Conservation (phyloP, 2,888 invertebrate species). For the Leucophenga maculata region DNA sequence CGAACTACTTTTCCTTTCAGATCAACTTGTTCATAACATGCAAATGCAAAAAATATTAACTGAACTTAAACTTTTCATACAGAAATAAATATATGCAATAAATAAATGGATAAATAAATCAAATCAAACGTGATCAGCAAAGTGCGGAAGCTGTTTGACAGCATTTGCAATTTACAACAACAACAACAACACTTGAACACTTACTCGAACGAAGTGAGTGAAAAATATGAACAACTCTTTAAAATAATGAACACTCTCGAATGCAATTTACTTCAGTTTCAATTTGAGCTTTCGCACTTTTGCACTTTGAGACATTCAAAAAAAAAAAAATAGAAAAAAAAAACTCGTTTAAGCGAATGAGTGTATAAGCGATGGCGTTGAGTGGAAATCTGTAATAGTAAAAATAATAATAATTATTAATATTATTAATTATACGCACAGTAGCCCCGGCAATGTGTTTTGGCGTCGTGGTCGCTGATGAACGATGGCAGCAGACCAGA, state of each 20-base stretch:
- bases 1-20: no score
- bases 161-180: slow-evolving; percentile 40
- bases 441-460: slow-evolving; percentile 24
- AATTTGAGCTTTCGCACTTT: neutral
- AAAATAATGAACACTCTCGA: slow-evolving; percentile 14
- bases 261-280: neutral
- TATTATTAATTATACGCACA: slow-evolving; percentile 61
- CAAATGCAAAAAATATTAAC: no score
- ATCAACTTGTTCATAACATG: no score
- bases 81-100: slow-evolving; percentile 11
- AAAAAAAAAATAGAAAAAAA: no score
- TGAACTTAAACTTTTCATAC: no score
- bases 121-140: slow-evolving; percentile 30
- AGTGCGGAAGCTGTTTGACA: slow-evolving; percentile 61
- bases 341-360: slow-evolving; percentile 20
- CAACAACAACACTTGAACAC: slow-evolving; percentile 42
- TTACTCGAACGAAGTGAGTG: slow-evolving; percentile 20
- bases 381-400: neutral
- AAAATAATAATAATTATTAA: slow-evolving; percentile 23
- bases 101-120: slow-evolving; percentile 6
- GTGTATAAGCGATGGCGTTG: neutral
- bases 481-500: slow-evolving; percentile 1
- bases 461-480: slow-evolving; percentile 15
- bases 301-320: neutral
- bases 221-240: slow-evolving; percentile 6